phyloP scores from a whole-genome alignment of 2,888 invertebrate genomes.

The Lepidocyrtinus sp. region DNA sequence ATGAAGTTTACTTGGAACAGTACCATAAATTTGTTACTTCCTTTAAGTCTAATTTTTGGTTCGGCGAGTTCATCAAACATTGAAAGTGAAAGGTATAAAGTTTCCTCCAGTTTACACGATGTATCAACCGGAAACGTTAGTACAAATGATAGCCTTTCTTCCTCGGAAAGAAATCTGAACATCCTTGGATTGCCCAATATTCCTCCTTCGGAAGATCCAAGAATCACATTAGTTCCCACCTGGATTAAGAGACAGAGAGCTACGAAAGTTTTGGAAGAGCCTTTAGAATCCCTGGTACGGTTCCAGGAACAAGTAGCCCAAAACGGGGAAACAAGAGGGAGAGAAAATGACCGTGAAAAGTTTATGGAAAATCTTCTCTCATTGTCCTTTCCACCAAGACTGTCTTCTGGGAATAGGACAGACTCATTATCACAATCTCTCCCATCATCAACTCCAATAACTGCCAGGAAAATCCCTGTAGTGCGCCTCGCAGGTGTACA shows the following conservation, averaged over 20 bases:
- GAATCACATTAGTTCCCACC: not conserved
- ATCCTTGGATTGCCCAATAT: too few species aligned
- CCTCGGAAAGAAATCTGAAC: too few species aligned
- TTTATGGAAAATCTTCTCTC: not conserved
- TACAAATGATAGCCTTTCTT: too few species aligned
- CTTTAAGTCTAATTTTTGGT: too few species aligned
- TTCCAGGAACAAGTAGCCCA: conserved; percentile 15
- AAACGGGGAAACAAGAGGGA: not conserved
- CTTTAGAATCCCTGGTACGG: conserved; percentile 28
- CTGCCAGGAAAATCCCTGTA: not conserved
- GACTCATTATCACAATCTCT: not conserved
- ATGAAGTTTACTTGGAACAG: too few species aligned
- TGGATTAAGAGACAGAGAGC: conserved; percentile 23
- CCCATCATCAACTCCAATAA: not conserved
- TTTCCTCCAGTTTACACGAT: too few species aligned
- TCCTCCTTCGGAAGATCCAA: too few species aligned
- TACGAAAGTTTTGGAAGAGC: conserved; percentile 39
- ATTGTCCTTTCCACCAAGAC: not conserved
- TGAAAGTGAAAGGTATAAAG: too few species aligned
- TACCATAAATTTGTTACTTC: too few species aligned
- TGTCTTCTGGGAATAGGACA: not conserved
- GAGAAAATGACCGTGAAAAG: not conserved
- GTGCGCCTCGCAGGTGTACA: not conserved
- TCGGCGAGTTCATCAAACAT: too few species aligned
- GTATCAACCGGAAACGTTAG: too few species aligned